Conservation (phyloP, 1,140 invertebrate genomes). For the Lucilia cuprina region DNA sequence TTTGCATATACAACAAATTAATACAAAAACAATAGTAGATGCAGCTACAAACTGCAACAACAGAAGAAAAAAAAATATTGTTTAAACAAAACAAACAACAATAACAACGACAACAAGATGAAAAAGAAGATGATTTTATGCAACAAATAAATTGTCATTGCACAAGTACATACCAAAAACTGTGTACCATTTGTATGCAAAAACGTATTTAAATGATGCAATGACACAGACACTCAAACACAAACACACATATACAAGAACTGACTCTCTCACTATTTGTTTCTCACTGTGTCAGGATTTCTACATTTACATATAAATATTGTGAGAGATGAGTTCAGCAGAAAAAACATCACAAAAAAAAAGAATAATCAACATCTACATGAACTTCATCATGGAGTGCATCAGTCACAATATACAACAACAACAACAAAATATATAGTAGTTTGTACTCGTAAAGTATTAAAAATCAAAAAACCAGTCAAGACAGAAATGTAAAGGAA, state of each 20-base stretch:
- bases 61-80: neutral
- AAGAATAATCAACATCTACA: neutral
- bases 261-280: neutral
- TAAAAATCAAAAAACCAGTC: neutral
- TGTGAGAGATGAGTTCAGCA: neutral
- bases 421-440: neutral
- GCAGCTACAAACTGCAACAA: neutral
- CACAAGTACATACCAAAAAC: neutral
- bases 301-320: neutral
- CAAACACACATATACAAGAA: neutral
- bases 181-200: neutral
- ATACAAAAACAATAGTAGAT: slow-evolving; percentile 9
- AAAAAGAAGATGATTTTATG: neutral
- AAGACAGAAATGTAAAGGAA: neutral
- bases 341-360: neutral
- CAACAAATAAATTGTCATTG: slow-evolving; percentile 22
- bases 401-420: slow-evolving; percentile 21
- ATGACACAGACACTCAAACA: neutral
- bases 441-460: neutral
- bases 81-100: neutral
- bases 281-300: too few species aligned
- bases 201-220: slow-evolving; percentile 16
- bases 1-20: slow-evolving; percentile 33
- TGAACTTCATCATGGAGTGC: slow-evolving; percentile 30
- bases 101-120: neutral